Percentiles rank a stretch among this genome's conserved stretches.
phyloP scores from a whole-genome alignment of 2,888 invertebrate species.

The Julus scanicus region DNA sequence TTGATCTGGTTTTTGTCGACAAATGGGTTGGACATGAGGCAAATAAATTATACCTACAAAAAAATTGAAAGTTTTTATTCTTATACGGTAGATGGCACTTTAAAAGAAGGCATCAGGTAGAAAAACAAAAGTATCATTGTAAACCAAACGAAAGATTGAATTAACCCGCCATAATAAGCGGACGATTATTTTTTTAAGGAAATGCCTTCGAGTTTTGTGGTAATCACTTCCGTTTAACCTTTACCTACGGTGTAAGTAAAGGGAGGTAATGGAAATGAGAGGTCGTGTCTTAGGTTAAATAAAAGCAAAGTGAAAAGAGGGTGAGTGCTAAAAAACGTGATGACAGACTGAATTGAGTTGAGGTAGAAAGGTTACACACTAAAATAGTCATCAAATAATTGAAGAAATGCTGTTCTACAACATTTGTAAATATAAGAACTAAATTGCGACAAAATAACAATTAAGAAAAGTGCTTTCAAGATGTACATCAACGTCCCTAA shows the following conservation, averaged over 20 bases:
- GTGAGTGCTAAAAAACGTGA: slow-evolving; percentile 1
- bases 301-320: slow-evolving; percentile 31
- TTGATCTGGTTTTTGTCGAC: not conserved
- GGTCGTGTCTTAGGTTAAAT: slow-evolving; percentile 49
- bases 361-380: not conserved
- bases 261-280: slow-evolving; percentile 3
- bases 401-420: not conserved
- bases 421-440: not conserved
- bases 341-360: slow-evolving; percentile 1
- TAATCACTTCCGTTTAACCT: slow-evolving; percentile 44
- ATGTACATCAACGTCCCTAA: not conserved
- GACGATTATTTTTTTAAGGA: not conserved
- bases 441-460: not conserved
- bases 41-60: not conserved
- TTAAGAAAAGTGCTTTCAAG: not conserved
- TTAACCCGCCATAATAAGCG: not conserved
- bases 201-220: not conserved
- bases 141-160: not conserved
- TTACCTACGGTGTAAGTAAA: not conserved
- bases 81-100: too few species aligned
- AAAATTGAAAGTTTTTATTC: too few species aligned
- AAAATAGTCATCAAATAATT: slow-evolving; percentile 17
- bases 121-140: too few species aligned
- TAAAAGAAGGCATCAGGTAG: too few species aligned
- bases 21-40: not conserved